Evolutionary conservation across 2,888 invertebrate genomes (phyloP).

Genomic region (Coecobrya sp.): DNA sequence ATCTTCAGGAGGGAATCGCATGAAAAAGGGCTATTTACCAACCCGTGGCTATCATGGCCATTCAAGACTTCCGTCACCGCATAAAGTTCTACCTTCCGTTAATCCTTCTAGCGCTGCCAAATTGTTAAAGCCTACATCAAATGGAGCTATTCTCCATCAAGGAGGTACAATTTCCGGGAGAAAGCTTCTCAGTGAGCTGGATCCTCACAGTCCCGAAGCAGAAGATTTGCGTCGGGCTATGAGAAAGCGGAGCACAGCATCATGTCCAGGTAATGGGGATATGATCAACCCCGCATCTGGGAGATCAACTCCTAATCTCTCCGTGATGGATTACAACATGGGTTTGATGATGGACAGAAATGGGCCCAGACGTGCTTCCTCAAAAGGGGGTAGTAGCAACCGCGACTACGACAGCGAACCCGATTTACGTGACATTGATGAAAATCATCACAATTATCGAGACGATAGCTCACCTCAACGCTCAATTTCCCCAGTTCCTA

Average conservation of each 20-base stretch:
- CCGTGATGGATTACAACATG: conserved; percentile 76
- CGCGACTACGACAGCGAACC: conserved; percentile 92
- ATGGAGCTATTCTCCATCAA: conserved; percentile 94
- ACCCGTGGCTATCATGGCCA: conserved; percentile 81
- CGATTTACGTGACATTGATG: conserved; percentile 89
- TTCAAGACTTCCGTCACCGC: conserved; percentile 80
- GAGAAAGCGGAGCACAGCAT: conserved; percentile 81
- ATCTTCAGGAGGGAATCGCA: conserved; percentile 84
- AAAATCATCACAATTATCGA: conserved; percentile 53
- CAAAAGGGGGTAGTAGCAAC: conserved; percentile 76
- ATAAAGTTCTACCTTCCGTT: conserved; percentile 85
- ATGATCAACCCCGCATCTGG: conserved; percentile 78
- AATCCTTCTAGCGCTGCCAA: conserved; percentile 88
- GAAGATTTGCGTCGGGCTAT: conserved; percentile 80
- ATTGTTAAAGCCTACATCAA: conserved; percentile 93
- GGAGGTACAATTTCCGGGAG: conserved; percentile 95
- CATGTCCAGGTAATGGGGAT: conserved; percentile 79
- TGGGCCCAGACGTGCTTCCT: conserved; percentile 72
- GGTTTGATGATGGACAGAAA: conserved; percentile 78
- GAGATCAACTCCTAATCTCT: conserved; percentile 84
- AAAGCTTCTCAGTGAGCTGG: conserved; percentile 88
- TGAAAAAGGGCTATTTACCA: conserved; percentile 85
- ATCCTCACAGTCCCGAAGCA: conserved; percentile 72
- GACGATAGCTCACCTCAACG: conserved; percentile 80
- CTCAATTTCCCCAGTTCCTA: conserved; percentile 85